Base-by-base conservation (phyloP, 2,888 invertebrate species). In the Cyclophora albipunctata region DNA sequence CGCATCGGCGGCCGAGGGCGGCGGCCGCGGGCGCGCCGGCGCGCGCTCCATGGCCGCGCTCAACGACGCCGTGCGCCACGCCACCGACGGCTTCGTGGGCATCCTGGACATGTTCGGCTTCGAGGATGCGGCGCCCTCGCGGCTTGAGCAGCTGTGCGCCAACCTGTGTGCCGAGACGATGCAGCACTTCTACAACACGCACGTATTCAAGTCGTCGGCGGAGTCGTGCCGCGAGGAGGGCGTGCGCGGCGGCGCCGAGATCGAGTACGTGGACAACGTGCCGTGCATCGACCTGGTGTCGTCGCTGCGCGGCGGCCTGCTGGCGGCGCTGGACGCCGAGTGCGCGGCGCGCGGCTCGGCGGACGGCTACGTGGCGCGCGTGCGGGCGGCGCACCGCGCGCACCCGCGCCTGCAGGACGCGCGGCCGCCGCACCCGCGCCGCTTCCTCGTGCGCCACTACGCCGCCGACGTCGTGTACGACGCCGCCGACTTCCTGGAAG, bases 141-240 rank as follows among this genome's bases (percentile, higher is more conserved):
- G 96, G 62, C 89, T 98, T 64, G 98, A 98, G 80, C 98, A 98
- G 78, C 89, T 98, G 53, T 98, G 98, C 85, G 96, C 97, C 68
- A 98, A 98, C 86, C 89, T 98, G 55, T 97, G 97, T 83, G 97
- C 98, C 0, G 98, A 98, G 88, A 97, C 97, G 40, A 96, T 98
- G 96, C 98, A 98, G 80, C 98, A 98, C 82, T 98, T 97, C 82
- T 98, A 98, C 90, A 98, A 97, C 83, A 98, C 97, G 49, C 97
- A 98, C 83, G 96, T 98, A 65, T 98, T 98, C 86, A 97, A 97
- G 81, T 95, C 96, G 34, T 94, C 96, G 62, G 95, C 96, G 59
- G 97, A 98, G 84, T 96, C 97, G 49, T 97, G 97, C 71, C 91
- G 96, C 56, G 98, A 98, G 78, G 97, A 98, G 88, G 96, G 96